Evolutionary conservation across 2,888 invertebrate genomes (phyloP).

Genomic region (Tanytarsus gracilentus): DNA sequence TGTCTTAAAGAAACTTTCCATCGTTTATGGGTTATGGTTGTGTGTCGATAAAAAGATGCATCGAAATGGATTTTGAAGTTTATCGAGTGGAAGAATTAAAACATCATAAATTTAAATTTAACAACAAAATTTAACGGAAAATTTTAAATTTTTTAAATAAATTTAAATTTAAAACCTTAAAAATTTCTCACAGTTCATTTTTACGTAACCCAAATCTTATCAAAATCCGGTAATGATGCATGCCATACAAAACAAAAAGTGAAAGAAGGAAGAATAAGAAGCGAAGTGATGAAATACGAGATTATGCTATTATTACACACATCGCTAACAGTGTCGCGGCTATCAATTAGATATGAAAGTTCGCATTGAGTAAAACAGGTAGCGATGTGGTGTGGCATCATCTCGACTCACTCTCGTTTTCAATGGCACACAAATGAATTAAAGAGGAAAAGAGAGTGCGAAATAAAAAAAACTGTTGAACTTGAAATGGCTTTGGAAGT

Average conservation of each 20-base stretch:
- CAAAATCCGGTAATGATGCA: not conserved
- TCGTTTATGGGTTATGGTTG: too few species aligned
- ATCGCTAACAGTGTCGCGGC: not conserved
- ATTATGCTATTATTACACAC: conserved; percentile 3
- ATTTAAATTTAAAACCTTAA: too few species aligned
- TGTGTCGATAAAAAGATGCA: too few species aligned
- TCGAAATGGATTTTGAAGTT: too few species aligned
- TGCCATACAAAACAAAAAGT: not conserved
- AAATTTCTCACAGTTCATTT: too few species aligned
- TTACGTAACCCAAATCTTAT: too few species aligned
- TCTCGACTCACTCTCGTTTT: conserved; percentile 21
- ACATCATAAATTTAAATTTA: too few species aligned
- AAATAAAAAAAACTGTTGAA: not conserved
- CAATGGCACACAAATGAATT: conserved; percentile 19
- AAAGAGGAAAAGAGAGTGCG: not conserved
- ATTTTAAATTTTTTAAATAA: too few species aligned
- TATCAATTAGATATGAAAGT: conserved; percentile 27
- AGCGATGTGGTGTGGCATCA: not conserved
- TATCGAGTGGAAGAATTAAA: too few species aligned
- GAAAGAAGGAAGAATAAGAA: not conserved
- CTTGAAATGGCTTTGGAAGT: conserved; percentile 1
- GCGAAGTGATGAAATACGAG: not conserved
- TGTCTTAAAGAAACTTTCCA: too few species aligned
- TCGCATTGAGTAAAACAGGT: not conserved
- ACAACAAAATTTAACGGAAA: too few species aligned